A percentile compares a stretch with the other conserved stretches of the same genome.
Conservation (phyloP, 2,888 invertebrate species). For the Rhagonycha lutea region DNA sequence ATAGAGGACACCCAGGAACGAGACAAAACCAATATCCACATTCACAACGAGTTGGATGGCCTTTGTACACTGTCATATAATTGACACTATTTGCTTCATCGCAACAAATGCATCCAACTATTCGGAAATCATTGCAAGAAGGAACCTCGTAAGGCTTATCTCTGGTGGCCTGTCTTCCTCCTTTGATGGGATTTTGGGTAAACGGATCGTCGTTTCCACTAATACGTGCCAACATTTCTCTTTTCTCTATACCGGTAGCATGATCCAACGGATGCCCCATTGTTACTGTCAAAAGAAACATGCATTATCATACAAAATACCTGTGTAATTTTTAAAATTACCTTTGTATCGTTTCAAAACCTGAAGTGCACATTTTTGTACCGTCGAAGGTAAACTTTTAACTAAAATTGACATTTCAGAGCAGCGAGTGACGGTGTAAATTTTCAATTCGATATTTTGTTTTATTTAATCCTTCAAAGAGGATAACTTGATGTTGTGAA, state of each 20-base stretch:
- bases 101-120: conserved; percentile 91
- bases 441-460: not conserved
- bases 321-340: not conserved
- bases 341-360: not conserved
- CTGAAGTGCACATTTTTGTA: not conserved
- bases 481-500: not conserved
- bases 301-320: not conserved
- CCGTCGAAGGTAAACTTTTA: not conserved
- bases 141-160: conserved; percentile 87
- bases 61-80: conserved; percentile 95
- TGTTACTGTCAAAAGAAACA: conserved; percentile 54
- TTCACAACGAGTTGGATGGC: conserved; percentile 87
- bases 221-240: conserved; percentile 67
- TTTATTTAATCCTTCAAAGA: not conserved
- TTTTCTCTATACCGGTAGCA: not conserved
- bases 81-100: conserved; percentile 83
- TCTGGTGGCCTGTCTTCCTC: conserved; percentile 75
- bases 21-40: conserved; percentile 98
- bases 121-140: conserved; percentile 79
- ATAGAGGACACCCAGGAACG: conserved; percentile 59
- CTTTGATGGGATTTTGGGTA: conserved; percentile 80
- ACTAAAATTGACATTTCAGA: not conserved
- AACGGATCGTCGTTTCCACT: conserved; percentile 89
- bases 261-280: not conserved
- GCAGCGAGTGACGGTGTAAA: not conserved